Conservation (phyloP, 2,113 vertebrate genomes). For the Heterocephalus glaber region DNA sequence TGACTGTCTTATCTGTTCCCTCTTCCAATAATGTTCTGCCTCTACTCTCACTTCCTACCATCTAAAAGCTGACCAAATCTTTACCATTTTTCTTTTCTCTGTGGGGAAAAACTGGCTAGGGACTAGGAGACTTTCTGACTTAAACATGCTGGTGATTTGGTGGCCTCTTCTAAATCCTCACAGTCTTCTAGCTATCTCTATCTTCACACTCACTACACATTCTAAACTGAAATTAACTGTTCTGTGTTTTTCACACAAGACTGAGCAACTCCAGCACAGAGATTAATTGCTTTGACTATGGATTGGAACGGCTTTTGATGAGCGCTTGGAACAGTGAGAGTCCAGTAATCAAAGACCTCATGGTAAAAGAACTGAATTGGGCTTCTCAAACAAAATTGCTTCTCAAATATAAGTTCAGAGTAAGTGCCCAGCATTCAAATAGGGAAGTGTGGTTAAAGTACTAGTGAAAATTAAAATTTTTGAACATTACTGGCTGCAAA, state of each 20-base stretch:
- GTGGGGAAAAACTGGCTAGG: neutral
- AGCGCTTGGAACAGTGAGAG: neutral
- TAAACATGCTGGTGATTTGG: neutral
- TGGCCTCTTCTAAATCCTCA: neutral
- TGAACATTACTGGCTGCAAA: neutral
- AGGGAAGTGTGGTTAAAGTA: neutral
- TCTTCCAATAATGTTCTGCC: neutral
- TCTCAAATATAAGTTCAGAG: conserved; percentile 4
- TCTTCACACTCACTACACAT: neutral
- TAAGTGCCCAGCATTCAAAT: neutral
- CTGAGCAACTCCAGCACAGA: neutral
- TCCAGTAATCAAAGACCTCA: neutral
- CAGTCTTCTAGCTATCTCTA: neutral
- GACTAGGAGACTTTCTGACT: neutral
- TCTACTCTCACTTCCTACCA: neutral
- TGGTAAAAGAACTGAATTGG: neutral
- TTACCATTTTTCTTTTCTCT: neutral
- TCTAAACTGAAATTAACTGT: neutral
- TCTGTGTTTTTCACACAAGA: conserved; percentile 3
- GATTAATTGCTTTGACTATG: neutral
- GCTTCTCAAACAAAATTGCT: conserved; percentile 51
- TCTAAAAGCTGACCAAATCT: neutral
- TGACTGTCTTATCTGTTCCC: neutral
- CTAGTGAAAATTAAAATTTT: neutral
- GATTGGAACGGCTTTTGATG: neutral